These are phyloP conservation scores for Tupaia chinensis DNA, from an alignment of 2,113 vertebrate species.

Conservation along the genomic window DNA sequence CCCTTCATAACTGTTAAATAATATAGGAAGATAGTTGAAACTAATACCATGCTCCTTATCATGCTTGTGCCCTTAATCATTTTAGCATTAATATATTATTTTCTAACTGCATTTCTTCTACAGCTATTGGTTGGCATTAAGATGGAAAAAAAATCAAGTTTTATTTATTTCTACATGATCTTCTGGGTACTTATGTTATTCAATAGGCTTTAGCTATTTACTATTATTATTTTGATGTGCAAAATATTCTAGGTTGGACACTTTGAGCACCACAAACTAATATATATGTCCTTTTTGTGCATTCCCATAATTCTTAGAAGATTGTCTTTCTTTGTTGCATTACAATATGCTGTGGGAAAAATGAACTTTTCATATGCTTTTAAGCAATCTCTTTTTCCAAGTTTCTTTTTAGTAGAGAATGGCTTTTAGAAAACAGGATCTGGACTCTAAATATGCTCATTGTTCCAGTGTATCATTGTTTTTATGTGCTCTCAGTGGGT, in stretches of 20 bases:
- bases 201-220: background rate
- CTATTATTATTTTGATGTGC: background rate
- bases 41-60: background rate
- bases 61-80: background rate
- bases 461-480: background rate
- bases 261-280: background rate
- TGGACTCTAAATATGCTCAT: background rate
- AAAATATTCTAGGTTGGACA: background rate
- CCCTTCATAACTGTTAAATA: background rate
- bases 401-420: background rate
- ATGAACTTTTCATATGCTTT: background rate
- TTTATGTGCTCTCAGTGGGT: background rate
- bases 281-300: background rate
- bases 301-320: background rate
- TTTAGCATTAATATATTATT: background rate
- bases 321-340: background rate
- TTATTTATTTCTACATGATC: background rate
- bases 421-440: background rate
- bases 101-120: background rate
- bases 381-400: background rate
- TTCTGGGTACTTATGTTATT: background rate
- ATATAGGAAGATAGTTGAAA: background rate
- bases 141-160: background rate
- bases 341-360: background rate
- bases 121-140: background rate